These are phyloP conservation scores for Ennomos fuscantarius DNA, from an alignment of 2,888 invertebrate genomes.

Conservation along the genomic window DNA sequence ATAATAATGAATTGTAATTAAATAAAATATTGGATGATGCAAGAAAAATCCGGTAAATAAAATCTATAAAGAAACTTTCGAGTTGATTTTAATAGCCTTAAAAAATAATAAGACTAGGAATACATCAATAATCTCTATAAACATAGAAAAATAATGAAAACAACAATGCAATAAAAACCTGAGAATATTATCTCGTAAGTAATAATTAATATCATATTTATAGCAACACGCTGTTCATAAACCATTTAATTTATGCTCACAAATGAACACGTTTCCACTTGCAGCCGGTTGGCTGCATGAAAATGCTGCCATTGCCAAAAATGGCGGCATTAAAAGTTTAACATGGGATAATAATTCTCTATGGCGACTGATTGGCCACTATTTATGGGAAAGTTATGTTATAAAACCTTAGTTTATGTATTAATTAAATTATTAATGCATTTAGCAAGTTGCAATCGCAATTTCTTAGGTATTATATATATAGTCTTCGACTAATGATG, in stretches of 20 bases:
- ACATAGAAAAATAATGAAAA: neutral
- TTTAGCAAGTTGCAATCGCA: neutral
- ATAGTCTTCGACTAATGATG: neutral
- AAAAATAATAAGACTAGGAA: too few species aligned
- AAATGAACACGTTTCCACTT: constrained; percentile 41
- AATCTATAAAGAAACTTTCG: too few species aligned
- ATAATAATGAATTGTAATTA: too few species aligned
- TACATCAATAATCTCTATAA: too few species aligned
- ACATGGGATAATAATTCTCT: constrained; percentile 37
- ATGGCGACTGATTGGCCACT: constrained; percentile 39
- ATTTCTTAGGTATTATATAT: neutral
- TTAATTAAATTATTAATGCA: constrained; percentile 28
- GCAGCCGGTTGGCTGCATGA: constrained; percentile 47
- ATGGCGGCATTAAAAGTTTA: constrained; percentile 46
- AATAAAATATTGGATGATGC: too few species aligned
- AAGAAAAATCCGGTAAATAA: too few species aligned
- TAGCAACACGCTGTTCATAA: neutral
- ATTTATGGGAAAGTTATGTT: constrained; percentile 40
- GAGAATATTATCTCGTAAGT: neutral
- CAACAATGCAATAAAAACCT: constrained; percentile 2
- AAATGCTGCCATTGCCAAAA: constrained; percentile 46
- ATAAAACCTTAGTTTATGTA: constrained; percentile 7
- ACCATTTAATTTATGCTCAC: neutral
- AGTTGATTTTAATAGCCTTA: too few species aligned
- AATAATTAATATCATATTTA: constrained; percentile 2